Base-by-base conservation (phyloP, 2,113 vertebrate genomes). In the Solea solea region DNA sequence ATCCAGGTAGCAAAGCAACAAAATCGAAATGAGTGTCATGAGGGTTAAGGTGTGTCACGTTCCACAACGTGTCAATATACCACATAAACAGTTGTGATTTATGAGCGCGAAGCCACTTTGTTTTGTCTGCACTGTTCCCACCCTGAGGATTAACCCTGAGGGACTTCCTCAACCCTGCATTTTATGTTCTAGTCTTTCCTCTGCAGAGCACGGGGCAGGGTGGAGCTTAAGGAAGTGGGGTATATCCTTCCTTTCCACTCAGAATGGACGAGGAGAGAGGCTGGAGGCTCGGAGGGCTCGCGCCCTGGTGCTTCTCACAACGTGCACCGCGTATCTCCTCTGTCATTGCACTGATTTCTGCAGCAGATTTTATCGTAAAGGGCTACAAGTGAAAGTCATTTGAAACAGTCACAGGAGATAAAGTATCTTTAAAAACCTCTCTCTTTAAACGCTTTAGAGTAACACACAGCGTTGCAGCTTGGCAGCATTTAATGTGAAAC, bases 211-310 rank as follows among this genome's bases (percentile, higher is more conserved):
- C 44, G 54, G 72, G 74, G 76, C 71, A 82, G 84, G 86, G 89
- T 86, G 90, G 86, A 81, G 89, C 78, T 78, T 60, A 73, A 90
- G 92, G 91, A 91, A 91, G 90, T 83, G 83, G 86, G 81, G 76
- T 88, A 88, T 88, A 93, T 93, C 90, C 91, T 93, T 93, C 92
- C 92, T 91, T 82, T 81, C 56, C 60, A 74, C 41, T 54, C 57
- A 89, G 86, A 86, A 87, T 72, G 76, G 81, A 77, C 61, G 83
- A 87, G 85, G 84, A 83, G 83, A 69, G 61, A 75, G 71, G 57
- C 74, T 15, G 15, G 7, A 64, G 56, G 67, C 27, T 57, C 28
- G 60, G 57, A 50, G 52, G 45, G 50, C 74, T 58, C 50, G 42
- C 21, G 34, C 61, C 46, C 70, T 8, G 65, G 72, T 68, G 68